Percentiles rank a stretch among this genome's conserved stretches.
phyloP scores from a whole-genome alignment of 1,140 invertebrate species.

The Pogonognathellus flavescens region DNA sequence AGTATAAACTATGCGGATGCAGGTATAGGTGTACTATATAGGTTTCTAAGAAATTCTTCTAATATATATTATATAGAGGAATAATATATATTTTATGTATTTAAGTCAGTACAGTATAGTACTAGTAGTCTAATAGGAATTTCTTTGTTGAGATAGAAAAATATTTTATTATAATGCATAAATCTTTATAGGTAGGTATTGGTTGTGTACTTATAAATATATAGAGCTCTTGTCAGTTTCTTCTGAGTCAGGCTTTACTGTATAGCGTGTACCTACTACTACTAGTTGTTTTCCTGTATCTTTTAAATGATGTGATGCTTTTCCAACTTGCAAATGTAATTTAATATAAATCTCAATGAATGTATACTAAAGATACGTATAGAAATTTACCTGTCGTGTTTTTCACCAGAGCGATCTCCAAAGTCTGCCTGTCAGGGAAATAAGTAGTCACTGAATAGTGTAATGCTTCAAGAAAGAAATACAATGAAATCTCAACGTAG shows the following conservation, averaged over 20 bases:
- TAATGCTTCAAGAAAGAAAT: slow-evolving; percentile 14
- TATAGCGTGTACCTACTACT: background rate
- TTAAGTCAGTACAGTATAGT: too few relatives aligned
- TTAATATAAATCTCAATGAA: slow-evolving; percentile 23
- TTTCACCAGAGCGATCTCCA: slow-evolving; percentile 2
- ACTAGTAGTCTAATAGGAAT: too few relatives aligned
- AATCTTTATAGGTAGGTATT: too few relatives aligned
- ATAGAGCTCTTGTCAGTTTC: background rate
- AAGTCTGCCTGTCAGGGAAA: background rate
- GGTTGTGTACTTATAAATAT: background rate
- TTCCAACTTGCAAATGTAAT: slow-evolving; percentile 10
- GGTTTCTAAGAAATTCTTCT: too few relatives aligned
- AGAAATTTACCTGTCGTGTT: slow-evolving; percentile 9
- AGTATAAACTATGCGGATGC: too few relatives aligned
- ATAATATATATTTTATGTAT: too few relatives aligned
- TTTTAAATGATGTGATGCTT: slow-evolving; percentile 2
- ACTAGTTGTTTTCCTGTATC: background rate
- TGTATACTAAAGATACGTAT: background rate
- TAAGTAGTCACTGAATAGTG: slow-evolving; percentile 16
- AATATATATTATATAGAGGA: too few relatives aligned
- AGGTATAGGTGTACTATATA: too few relatives aligned
- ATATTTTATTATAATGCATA: too few relatives aligned
- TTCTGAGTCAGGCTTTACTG: background rate
- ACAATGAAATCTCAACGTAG: background rate
- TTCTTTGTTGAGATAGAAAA: too few relatives aligned